Evolutionary conservation across 2,113 vertebrate genomes (phyloP).

Genomic region (Archilochus colubris): DNA sequence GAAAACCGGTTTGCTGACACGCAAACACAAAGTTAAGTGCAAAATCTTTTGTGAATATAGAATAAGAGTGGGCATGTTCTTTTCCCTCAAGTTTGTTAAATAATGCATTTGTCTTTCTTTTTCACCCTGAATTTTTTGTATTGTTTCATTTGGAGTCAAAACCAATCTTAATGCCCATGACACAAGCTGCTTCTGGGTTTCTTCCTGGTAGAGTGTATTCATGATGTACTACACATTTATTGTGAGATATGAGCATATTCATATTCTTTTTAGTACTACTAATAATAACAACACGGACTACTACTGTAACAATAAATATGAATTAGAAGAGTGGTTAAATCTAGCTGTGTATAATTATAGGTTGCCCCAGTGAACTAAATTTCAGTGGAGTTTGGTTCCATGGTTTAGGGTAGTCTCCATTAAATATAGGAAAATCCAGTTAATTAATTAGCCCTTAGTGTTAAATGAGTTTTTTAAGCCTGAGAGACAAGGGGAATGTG

Average conservation of each 20-base stretch:
- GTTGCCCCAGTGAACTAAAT: constrained; percentile 49
- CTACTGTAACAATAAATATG: constrained; percentile 42
- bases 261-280: not conserved
- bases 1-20: not conserved
- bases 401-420: constrained; percentile 54
- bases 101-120: not conserved
- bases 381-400: constrained; percentile 63
- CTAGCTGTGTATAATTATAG: constrained; percentile 33
- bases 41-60: not conserved
- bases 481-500: constrained; percentile 67
- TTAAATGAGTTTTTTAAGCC: constrained; percentile 76
- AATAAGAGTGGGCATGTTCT: not conserved
- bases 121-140: not conserved
- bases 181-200: not conserved
- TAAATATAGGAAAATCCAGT: constrained; percentile 73
- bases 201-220: not conserved
- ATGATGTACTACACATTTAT: not conserved
- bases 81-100: not conserved
- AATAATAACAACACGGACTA: not conserved
- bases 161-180: not conserved
- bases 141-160: constrained; percentile 5
- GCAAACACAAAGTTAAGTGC: not conserved
- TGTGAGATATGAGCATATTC: not conserved
- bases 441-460: constrained; percentile 74
- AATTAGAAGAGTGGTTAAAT: constrained; percentile 59